Evolutionary conservation across 2,888 invertebrate species (phyloP).

Genomic region (Cepaea hortensis): DNA sequence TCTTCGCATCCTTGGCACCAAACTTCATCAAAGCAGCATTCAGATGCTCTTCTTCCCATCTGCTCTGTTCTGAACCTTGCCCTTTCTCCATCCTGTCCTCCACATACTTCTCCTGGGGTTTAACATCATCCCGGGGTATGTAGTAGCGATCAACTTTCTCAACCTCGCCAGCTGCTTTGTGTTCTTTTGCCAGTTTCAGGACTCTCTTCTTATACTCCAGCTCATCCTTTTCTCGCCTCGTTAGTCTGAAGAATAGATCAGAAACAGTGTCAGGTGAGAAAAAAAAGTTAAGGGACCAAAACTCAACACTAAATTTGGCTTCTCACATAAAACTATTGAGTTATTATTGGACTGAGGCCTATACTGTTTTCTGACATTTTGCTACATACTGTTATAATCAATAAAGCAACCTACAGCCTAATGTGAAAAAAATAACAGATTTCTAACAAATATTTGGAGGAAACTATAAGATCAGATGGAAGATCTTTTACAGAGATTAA

Average conservation of each 20-base stretch:
- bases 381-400: no score
- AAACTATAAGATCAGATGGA: no score
- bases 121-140: constrained; percentile 87
- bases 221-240: constrained; percentile 89
- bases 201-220: constrained; percentile 93
- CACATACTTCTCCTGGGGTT: constrained; percentile 73
- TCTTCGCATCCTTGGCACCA: constrained; percentile 90
- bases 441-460: no score
- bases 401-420: no score
- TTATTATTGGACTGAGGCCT: no score
- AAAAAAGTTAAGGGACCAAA: background rate
- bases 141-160: constrained; percentile 95
- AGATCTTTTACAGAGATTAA: no score
- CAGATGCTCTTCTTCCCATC: constrained; percentile 98
- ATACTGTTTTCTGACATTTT: no score
- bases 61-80: constrained; percentile 82
- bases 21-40: constrained; percentile 93
- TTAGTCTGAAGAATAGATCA: constrained; percentile 81
- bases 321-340: no score
- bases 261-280: background rate
- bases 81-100: constrained; percentile 86
- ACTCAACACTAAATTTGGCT: no score
- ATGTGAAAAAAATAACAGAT: no score
- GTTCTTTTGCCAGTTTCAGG: constrained; percentile 92
- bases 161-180: constrained; percentile 93